Conservation (phyloP, 23 tunicate genomes). For the Halocynthia roretzi region DNA sequence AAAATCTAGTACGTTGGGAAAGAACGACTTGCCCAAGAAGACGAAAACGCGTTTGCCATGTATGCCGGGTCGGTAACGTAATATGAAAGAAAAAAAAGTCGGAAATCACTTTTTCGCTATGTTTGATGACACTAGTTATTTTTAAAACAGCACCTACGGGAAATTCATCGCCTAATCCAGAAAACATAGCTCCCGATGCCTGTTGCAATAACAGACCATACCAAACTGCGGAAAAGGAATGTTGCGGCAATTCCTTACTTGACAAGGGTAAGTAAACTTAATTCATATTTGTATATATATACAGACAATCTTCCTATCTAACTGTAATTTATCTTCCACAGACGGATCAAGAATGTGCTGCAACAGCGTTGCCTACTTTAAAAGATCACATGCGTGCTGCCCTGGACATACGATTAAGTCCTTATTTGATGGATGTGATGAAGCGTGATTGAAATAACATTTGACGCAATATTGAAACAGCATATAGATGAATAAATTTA, state of each 20-base stretch:
- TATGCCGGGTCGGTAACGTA: not conserved
- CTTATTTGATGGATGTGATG: too few relatives aligned
- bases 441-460: too few relatives aligned
- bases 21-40: constrained; percentile 19
- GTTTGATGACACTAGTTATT: not conserved
- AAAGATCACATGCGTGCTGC: too few relatives aligned
- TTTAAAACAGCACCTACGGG: not conserved
- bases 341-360: too few relatives aligned
- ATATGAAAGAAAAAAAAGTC: not conserved
- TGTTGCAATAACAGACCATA: constrained; percentile 70
- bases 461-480: too few relatives aligned
- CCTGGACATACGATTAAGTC: too few relatives aligned
- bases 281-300: too few relatives aligned
- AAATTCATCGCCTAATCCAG: constrained; percentile 6
- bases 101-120: not conserved
- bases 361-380: too few relatives aligned
- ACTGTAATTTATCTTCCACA: too few relatives aligned
- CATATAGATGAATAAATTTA: too few relatives aligned
- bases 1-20: not conserved
- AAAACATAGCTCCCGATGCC: constrained; percentile 45
- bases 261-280: constrained; percentile 20
- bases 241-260: constrained; percentile 37
- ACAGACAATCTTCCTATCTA: too few relatives aligned
- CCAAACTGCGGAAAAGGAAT: constrained; percentile 16
- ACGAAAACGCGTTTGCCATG: constrained; percentile 28